Conservation (phyloP, 1,140 invertebrate species). For the Stratiolaelaps scimitus region DNA sequence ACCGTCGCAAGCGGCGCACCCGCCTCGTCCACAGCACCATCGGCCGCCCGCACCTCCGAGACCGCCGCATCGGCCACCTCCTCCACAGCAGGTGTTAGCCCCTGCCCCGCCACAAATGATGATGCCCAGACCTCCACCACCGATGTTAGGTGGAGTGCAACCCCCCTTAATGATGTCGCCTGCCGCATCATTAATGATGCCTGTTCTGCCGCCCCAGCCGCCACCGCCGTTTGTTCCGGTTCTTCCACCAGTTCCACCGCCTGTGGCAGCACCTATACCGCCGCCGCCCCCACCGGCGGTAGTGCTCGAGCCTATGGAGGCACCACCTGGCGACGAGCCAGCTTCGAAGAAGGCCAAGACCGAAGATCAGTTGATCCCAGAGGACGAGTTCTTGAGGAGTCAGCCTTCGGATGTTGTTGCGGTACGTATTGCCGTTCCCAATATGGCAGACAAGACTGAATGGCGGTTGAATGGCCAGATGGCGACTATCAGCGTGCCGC, state of each 20-base stretch:
- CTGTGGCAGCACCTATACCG: constrained; percentile 14
- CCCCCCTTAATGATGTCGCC: constrained; percentile 27
- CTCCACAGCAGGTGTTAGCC: constrained; percentile 41
- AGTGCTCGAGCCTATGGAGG: constrained; percentile 40
- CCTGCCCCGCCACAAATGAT: constrained; percentile 33
- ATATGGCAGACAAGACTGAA: constrained; percentile 72
- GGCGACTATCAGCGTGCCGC: constrained; percentile 60
- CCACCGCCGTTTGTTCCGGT: constrained; percentile 27
- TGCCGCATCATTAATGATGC: constrained; percentile 32
- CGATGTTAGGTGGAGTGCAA: constrained; percentile 48
- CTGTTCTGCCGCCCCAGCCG: constrained; percentile 26
- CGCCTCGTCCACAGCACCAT: constrained; percentile 36
- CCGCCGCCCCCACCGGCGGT: constrained; percentile 29
- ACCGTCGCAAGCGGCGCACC: constrained; percentile 33
- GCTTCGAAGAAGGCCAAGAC: constrained; percentile 72
- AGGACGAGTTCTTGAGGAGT: constrained; percentile 62
- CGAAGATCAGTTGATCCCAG: constrained; percentile 81
- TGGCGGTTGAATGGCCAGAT: constrained; percentile 92
- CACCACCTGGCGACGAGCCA: constrained; percentile 55
- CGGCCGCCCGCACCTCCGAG: constrained; percentile 35
- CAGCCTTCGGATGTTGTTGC: constrained; percentile 55
- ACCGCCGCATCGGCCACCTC: constrained; percentile 44
- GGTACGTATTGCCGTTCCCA: constrained; percentile 63
- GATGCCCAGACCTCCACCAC: constrained; percentile 44
- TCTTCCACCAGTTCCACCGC: neutral